Conservation (phyloP, 1,140 invertebrate genomes). For the Catajapyx aquilonaris region DNA sequence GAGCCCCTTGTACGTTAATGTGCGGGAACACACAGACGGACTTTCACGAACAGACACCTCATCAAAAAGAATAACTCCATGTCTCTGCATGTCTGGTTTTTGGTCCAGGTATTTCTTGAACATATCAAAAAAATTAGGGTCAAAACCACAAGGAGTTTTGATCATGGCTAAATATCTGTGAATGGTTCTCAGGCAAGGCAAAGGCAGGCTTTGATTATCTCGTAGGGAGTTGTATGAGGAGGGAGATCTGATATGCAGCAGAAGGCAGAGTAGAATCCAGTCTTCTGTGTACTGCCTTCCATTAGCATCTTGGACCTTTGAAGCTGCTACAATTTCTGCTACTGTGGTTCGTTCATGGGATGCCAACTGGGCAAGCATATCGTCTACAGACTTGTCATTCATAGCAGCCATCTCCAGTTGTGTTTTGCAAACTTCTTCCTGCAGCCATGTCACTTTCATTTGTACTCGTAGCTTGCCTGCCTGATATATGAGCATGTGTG, state of each 20-base stretch:
- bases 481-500: too few species aligned
- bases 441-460: too few species aligned
- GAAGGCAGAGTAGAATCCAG: conserved; percentile 11
- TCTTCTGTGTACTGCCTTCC: conserved; percentile 10
- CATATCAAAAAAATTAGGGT: conserved; percentile 6
- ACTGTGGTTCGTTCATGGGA: conserved; percentile 4
- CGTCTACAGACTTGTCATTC: too few species aligned
- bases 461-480: too few species aligned
- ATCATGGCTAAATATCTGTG: conserved; percentile 9
- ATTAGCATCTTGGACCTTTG: conserved; percentile 7
- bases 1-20: conserved; percentile 7
- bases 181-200: conserved; percentile 11
- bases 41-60: conserved; percentile 9
- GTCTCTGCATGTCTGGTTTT: conserved; percentile 6
- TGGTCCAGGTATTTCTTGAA: conserved; percentile 6
- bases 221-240: conserved; percentile 10
- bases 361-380: too few species aligned
- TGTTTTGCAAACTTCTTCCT: too few species aligned
- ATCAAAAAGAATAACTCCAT: conserved; percentile 8
- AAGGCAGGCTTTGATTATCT: conserved; percentile 10
- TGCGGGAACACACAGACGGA: conserved; percentile 7
- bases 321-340: conserved; percentile 6
- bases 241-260: conserved; percentile 11
- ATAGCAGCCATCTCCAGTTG: too few species aligned
- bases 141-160: conserved; percentile 9